Evolutionary conservation across 2,888 invertebrate species (phyloP).

Genomic region (Drosophila neonasuta): DNA sequence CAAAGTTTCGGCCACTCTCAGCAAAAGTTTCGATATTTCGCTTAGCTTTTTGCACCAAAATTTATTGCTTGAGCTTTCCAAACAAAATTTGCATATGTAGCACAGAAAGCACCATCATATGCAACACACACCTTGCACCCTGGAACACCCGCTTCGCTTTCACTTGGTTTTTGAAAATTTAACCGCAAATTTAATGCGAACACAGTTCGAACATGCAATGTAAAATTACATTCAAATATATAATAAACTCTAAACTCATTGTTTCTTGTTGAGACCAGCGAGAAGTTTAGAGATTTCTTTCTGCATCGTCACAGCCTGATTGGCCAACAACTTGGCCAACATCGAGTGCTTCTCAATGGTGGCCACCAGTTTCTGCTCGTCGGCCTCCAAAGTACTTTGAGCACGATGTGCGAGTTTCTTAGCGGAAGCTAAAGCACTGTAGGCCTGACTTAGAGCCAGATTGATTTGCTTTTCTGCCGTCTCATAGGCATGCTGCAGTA

Average conservation of each 20-base stretch:
- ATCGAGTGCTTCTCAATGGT: slow-evolving; percentile 59
- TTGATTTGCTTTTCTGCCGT: slow-evolving; percentile 42
- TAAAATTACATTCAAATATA: slow-evolving; percentile 19
- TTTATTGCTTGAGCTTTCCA: slow-evolving; percentile 56
- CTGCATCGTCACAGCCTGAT: slow-evolving; percentile 48
- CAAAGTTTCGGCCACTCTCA: slow-evolving; percentile 53
- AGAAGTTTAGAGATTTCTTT: slow-evolving; percentile 55
- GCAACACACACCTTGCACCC: background rate
- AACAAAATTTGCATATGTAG: slow-evolving; percentile 53
- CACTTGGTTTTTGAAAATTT: slow-evolving; percentile 27
- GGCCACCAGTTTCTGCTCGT: slow-evolving; percentile 24
- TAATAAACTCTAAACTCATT: slow-evolving; percentile 12
- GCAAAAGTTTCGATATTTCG: slow-evolving; percentile 64
- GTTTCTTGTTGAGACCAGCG: slow-evolving; percentile 29
- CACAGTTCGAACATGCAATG: slow-evolving; percentile 33
- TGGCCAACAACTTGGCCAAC: slow-evolving; percentile 57
- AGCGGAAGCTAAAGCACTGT: slow-evolving; percentile 49
- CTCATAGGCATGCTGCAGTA: slow-evolving; percentile 27
- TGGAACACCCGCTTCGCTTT: background rate
- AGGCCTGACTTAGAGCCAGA: slow-evolving; percentile 49
- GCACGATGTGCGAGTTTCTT: slow-evolving; percentile 38
- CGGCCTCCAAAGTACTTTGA: background rate
- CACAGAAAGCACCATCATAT: slow-evolving; percentile 12
- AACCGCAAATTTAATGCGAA: slow-evolving; percentile 68
- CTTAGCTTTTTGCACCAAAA: slow-evolving; percentile 56